Conservation (phyloP, 2,888 invertebrate genomes). For the Ormyrus rosae region DNA sequence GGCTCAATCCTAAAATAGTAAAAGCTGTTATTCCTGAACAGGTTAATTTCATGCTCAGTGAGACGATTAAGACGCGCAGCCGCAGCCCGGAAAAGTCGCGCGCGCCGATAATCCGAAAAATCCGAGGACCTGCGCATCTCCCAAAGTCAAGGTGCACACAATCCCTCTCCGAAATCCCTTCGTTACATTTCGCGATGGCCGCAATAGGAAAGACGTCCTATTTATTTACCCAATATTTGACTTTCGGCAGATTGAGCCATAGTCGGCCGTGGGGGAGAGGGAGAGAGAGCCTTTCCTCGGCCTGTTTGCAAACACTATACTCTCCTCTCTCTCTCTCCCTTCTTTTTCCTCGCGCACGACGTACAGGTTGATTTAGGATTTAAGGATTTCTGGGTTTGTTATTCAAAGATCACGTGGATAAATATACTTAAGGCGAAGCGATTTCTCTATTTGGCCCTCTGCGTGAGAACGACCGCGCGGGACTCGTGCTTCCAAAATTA, state of each 20-base stretch:
- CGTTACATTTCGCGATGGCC: conserved; percentile 17
- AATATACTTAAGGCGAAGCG: conserved; percentile 67
- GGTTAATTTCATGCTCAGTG: too few relatives aligned
- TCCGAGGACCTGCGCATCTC: background rate
- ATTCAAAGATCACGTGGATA: conserved; percentile 72
- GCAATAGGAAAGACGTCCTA: conserved; percentile 59
- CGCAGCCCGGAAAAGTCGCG: background rate
- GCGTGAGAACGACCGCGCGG: conserved; percentile 14
- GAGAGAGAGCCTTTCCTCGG: background rate
- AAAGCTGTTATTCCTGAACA: too few relatives aligned
- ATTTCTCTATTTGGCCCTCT: conserved; percentile 66
- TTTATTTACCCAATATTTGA: conserved; percentile 73
- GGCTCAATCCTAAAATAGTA: too few relatives aligned
- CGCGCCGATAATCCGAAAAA: conserved; percentile 7
- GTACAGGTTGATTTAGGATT: conserved; percentile 74
- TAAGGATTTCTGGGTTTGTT: conserved; percentile 73
- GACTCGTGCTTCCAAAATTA: conserved; percentile 25
- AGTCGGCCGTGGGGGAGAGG: background rate
- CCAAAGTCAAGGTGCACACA: background rate
- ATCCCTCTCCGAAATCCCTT: conserved; percentile 25
- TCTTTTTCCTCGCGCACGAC: background rate
- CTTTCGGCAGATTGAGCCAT: conserved; percentile 67
- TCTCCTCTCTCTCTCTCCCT: conserved; percentile 11
- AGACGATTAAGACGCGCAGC: too few relatives aligned
- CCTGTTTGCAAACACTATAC: conserved; percentile 68